Evolutionary conservation across 2,888 invertebrate species (phyloP).

Genomic region (Eristalis pertinax): DNA sequence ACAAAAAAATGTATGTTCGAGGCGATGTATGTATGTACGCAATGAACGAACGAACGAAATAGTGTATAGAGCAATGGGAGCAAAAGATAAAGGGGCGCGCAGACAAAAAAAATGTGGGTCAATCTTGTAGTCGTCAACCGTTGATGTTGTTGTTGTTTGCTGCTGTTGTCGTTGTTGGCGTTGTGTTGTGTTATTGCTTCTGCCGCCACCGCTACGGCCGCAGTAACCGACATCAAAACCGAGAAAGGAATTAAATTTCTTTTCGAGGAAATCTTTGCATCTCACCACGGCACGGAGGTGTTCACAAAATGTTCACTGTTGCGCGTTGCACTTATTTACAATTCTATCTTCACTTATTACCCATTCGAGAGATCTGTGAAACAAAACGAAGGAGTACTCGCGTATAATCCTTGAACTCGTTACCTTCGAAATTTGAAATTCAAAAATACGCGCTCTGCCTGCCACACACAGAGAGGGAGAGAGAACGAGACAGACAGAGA

Average conservation of each 20-base stretch:
- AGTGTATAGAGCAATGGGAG: constrained; percentile 35
- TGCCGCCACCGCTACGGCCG: neutral
- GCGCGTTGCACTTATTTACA: neutral
- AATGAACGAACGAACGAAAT: constrained; percentile 23
- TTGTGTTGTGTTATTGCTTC: neutral
- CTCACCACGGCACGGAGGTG: too few species aligned
- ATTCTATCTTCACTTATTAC: neutral
- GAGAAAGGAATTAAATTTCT: constrained; percentile 34
- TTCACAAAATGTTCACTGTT: neutral
- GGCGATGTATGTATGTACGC: neutral
- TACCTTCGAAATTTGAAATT: constrained; percentile 72
- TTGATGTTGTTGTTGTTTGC: neutral
- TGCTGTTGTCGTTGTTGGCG: constrained; percentile 2
- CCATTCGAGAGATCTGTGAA: neutral
- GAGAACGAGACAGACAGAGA: neutral
- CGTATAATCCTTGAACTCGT: constrained; percentile 70
- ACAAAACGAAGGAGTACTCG: constrained; percentile 8
- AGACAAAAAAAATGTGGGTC: constrained; percentile 76
- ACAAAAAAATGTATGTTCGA: neutral
- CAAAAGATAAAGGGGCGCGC: constrained; percentile 50
- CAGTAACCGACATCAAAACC: constrained; percentile 33
- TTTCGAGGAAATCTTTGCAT: neutral
- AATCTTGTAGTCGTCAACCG: constrained; percentile 75
- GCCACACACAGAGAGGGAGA: neutral
- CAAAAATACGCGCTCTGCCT: constrained; percentile 33